These are phyloP conservation scores for Ptilorrhoa leucosticta DNA, from an alignment of 2,113 vertebrate species.

Conservation along the genomic window DNA sequence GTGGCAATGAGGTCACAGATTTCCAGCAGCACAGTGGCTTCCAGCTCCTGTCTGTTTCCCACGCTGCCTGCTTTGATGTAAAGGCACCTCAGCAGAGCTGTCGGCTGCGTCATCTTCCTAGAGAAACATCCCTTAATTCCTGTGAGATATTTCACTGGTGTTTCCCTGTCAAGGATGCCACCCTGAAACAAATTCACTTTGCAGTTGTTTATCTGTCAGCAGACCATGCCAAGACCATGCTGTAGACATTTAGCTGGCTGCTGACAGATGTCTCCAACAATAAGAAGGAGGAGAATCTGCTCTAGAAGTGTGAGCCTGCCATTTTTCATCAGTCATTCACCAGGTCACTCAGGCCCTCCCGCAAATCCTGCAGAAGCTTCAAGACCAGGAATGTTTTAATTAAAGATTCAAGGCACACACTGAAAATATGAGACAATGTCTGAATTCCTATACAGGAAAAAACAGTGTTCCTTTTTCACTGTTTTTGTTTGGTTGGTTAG, in stretches of 20 bases:
- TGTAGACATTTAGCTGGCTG: neutral
- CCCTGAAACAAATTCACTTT: neutral
- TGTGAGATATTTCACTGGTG: neutral
- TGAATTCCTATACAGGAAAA: neutral
- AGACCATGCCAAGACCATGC: neutral
- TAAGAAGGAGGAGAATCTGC: neutral
- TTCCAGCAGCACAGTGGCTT: neutral
- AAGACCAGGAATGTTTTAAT: neutral
- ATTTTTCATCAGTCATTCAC: neutral
- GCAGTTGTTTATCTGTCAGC: neutral
- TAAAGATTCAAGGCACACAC: neutral
- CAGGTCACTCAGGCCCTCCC: neutral
- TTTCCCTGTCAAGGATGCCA: neutral
- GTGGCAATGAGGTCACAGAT: neutral
- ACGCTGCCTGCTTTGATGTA: neutral
- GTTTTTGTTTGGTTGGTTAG: neutral
- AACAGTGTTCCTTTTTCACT: neutral
- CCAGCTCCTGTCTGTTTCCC: neutral
- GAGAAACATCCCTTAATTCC: neutral
- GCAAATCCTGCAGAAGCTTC: neutral
- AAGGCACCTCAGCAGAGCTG: neutral
- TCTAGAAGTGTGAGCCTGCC: neutral
- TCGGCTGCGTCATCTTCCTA: accelerated
- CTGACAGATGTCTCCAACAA: neutral
- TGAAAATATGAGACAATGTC: neutral